Evolutionary conservation across 1,140 invertebrate genomes (phyloP), one percentile per base, ranked within the genome.

Genomic region (Helicoverpa zea): DNA sequence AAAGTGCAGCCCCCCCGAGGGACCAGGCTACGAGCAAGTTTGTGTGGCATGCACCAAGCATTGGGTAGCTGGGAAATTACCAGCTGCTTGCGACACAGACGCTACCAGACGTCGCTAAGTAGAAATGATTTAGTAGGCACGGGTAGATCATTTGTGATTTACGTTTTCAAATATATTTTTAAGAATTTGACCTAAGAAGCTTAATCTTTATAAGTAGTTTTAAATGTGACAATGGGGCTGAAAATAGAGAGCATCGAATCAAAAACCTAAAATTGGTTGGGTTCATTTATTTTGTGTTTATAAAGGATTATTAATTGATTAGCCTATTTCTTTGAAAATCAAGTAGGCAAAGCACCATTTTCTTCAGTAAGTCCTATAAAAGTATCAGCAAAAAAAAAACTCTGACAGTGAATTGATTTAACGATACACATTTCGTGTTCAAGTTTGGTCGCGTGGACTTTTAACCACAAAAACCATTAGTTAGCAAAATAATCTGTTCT

Each of bases 51-150:
- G 11, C 70, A 72, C 18, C 35, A 47, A 43, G 63, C 52, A 58
- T 43, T 58, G 70, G 70, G 70, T 73, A 43, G 70, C 52, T 73
- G 70, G 47, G 70, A 73, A 73, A 43, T 18, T 35, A 58, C 14
- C 70, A 58, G 70, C 51, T 73, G 70, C 12, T 56, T 4, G 51
- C 30, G 13, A 54, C 52, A 7, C 14, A n/a, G 52, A 10, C 49
- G 29, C 14, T 30, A 52, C n/a, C 30, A 58, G 70, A 73, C 52
- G 52, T 12, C 10, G n/a, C 43, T 7, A 68, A 23, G 47, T 49
- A 49, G 18, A 23, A 23, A 58, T 58, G n/a, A 58, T 16, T 10
- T 58, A 11, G 11, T 58, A 23, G 56, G 18, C 23, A 23, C 23
- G 5, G 14, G 52, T 54, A 54, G 52, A 5, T n/a, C 52, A n/a